Base-by-base conservation (phyloP, 1,140 invertebrate species). In the Ganaspis sp. region DNA sequence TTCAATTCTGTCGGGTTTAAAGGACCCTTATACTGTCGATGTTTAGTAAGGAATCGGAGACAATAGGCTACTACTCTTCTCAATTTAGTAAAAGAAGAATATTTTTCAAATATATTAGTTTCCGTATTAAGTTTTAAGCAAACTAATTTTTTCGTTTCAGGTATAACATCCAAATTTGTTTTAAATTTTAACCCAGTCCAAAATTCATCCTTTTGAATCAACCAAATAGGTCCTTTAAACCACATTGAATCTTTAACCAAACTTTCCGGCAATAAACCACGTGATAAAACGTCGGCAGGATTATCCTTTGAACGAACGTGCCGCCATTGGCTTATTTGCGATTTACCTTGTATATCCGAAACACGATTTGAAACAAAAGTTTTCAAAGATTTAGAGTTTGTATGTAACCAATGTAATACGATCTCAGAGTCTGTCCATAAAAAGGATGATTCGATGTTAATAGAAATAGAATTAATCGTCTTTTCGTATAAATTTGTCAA, bases 321-420 rank as follows among this genome's bases (percentile, higher is more conserved):
- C 9, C 34, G 1, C 78, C 73, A 77, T 26, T 9, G 58, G 6
- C 0, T 58, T 11, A 0, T 0, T 4, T 70, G 9, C 2, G 53
- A 69, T 0, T 72, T 1, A 4, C 70, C 37, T 21, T 79, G 74
- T 0, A 76, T 73, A 17, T 64, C 40, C 6, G 72, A 40, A 0
- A 79, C 72, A 19, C 71, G 15, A 17, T 73, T 72, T 0, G 37
- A 19, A 0, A 75, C 58, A 21, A 79, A 79, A 0, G 70, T 73
- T 45, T 75, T 70, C 2, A 75, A 15, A 6, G 34, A 42, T 8
- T 74, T 17, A 19, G 70, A 21, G 5, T 53, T 15, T 1, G 19
- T 78, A 0, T 42, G 21, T 1, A 78, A 42, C 77, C 77, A 78
- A n/a, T n/a, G n/a, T n/a, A n/a, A n/a, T n/a, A n/a, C n/a, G n/a